These are phyloP conservation scores for Labeo rohita DNA, from an alignment of 2,113 vertebrate species.

Conservation along the genomic window DNA sequence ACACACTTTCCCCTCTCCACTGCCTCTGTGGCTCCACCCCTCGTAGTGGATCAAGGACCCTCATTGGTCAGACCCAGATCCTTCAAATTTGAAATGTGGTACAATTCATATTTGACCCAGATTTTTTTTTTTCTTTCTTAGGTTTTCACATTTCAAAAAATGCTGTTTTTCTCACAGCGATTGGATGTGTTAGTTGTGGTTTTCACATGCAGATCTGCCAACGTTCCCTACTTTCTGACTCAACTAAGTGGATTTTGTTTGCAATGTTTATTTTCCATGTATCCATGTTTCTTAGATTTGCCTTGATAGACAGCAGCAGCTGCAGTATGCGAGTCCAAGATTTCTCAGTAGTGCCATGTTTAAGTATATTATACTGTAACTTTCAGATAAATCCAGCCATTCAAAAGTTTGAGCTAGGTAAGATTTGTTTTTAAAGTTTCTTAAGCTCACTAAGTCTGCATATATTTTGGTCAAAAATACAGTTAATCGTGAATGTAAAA, in stretches of 20 bases:
- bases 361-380: background rate
- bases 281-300: conserved; percentile 9
- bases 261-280: background rate
- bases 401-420: background rate
- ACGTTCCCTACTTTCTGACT: conserved; percentile 41
- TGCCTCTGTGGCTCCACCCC: conserved; percentile 48
- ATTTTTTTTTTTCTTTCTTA: conserved; percentile 56
- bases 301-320: background rate
- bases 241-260: background rate
- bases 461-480: background rate
- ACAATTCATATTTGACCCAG: conserved; percentile 70
- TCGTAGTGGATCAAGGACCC: conserved; percentile 46
- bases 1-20: conserved; percentile 63
- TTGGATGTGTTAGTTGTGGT: conserved; percentile 38
- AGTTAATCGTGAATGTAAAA: background rate
- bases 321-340: background rate
- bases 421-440: background rate
- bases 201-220: conserved; percentile 67
- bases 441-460: background rate
- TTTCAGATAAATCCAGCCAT: background rate
- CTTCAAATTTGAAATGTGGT: conserved; percentile 70
- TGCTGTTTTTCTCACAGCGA: background rate
- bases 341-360: background rate
- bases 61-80: conserved; percentile 66
- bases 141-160: conserved; percentile 24